A percentile compares a stretch with the other conserved stretches of the same genome.
Evolutionary conservation across 1,140 invertebrate species (phyloP).

Genomic region (Polypedilum vanderplanki): DNA sequence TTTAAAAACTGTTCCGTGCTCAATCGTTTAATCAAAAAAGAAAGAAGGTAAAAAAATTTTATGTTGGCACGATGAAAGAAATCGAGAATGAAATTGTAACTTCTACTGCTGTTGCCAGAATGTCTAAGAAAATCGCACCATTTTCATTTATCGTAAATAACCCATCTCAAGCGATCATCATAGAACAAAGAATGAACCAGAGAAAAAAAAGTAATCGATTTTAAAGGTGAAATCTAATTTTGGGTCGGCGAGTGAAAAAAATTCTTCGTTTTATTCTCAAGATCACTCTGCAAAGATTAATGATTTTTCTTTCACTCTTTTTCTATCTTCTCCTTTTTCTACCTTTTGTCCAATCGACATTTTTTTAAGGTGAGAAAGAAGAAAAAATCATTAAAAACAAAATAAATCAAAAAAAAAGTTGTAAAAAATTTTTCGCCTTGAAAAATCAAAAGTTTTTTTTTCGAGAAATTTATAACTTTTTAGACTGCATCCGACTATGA

Average conservation of each 20-base stretch:
- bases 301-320: slow-evolving; percentile 14
- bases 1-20: neutral
- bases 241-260: neutral
- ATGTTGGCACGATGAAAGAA: neutral
- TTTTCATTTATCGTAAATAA: slow-evolving; percentile 11
- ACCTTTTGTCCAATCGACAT: slow-evolving; percentile 20
- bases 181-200: neutral
- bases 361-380: slow-evolving; percentile 6
- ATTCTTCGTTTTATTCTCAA: slow-evolving; percentile 1
- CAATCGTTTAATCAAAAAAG: neutral
- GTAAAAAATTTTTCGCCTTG: slow-evolving; percentile 24
- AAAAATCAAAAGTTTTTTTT: neutral
- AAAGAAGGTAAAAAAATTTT: neutral
- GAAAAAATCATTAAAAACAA: slow-evolving; percentile 28
- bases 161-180: neutral
- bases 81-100: neutral
- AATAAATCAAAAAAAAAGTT: slow-evolving; percentile 28
- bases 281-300: slow-evolving; percentile 24
- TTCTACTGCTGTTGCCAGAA: neutral
- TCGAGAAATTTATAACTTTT: slow-evolving; percentile 2
- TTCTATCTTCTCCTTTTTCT: neutral
- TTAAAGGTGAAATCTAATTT: slow-evolving; percentile 25
- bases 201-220: slow-evolving; percentile 10
- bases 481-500: neutral
- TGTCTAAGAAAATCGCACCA: slow-evolving; percentile 17